Percentiles rank a stretch among this genome's conserved stretches.
phyloP scores from a whole-genome alignment of 1,140 invertebrate species.

The Asbolus verrucosus region DNA sequence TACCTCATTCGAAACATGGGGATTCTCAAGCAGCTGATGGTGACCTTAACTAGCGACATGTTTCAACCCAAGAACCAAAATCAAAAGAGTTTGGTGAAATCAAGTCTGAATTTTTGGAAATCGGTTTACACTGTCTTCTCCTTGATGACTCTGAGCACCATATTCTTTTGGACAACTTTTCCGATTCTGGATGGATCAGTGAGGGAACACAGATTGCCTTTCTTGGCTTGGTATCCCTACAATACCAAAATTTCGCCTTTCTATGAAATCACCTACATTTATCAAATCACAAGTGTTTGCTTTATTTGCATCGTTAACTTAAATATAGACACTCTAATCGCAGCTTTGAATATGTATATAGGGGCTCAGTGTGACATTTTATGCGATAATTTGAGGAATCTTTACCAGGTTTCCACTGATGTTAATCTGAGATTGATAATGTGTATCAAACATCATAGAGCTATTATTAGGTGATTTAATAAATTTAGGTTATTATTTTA shows the following conservation, averaged over 20 bases:
- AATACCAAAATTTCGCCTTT: conserved; percentile 1
- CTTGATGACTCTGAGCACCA: not conserved
- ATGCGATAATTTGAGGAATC: not conserved
- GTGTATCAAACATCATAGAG: not conserved
- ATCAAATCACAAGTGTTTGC: conserved; percentile 12
- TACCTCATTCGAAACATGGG: not conserved
- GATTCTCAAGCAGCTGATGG: not conserved
- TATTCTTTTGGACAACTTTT: conserved; percentile 15
- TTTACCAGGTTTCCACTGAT: not conserved
- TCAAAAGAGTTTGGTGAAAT: not conserved
- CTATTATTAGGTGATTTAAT: not conserved
- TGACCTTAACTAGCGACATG: not conserved
- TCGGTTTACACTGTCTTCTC: not conserved
- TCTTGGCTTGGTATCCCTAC: conserved; percentile 17
- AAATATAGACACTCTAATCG: not conserved
- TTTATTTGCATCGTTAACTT: not conserved
- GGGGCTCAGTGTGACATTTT: conserved; percentile 2
- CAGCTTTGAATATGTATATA: conserved; percentile 4
- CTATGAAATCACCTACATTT: conserved; percentile 15
- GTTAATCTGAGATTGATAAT: not conserved
- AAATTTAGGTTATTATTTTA: no score
- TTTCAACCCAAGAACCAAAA: not conserved
- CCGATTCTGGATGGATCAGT: not conserved
- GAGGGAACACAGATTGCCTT: not conserved
- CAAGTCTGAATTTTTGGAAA: not conserved